Evolutionary conservation across 2,888 invertebrate genomes (phyloP), one percentile per base, ranked within the genome.

Genomic region (Drosophila paramelanica): DNA sequence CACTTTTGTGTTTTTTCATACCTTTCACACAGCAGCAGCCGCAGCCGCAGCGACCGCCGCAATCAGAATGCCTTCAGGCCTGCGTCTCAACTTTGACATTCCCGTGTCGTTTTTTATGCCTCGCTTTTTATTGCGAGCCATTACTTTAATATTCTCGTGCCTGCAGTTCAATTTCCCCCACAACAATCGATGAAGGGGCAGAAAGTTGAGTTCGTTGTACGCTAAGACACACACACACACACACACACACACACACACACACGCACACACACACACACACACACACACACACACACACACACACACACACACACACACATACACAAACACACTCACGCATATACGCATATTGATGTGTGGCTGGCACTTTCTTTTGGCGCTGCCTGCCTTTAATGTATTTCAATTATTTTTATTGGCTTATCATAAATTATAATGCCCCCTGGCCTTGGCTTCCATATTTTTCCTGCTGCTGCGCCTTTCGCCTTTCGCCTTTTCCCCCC

Each of bases 341-440:
- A n/a, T 43, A 65, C 8, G 31, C 31, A 8, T 7, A 33, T 36
- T 36, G 52, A 59, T 68, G 47, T 78, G 59, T 60, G 65, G 41
- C 50, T 60, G 72, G 53, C 64, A 59, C 55, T 78, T 46, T 58
- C 67, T 51, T 47, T 56, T 52, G 41, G 33, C 62, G 20, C 25
- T 69, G 71, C 51, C 65, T 79, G 76, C 60, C 66, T 61, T 79
- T 76, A 85, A 81, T 82, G 73, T 76, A 79, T 81, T 82, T 85
- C 86, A 85, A 86, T 81, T 85, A 85, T 82, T 85, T 81, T 79
- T 81, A 81, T 81, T 81, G 86, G 81, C 67, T 85, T 71, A 73
- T 69, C 77, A 87, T 86, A 80, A 85, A 80, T 80, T 78, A 81
- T 78, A 74, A 78, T 78, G 67, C 69, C 73, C 67, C 53, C 69